These are phyloP conservation scores for Sciaenops ocellatus DNA, from an alignment of 2,797 vertebrate species.

Conservation along the genomic window DNA sequence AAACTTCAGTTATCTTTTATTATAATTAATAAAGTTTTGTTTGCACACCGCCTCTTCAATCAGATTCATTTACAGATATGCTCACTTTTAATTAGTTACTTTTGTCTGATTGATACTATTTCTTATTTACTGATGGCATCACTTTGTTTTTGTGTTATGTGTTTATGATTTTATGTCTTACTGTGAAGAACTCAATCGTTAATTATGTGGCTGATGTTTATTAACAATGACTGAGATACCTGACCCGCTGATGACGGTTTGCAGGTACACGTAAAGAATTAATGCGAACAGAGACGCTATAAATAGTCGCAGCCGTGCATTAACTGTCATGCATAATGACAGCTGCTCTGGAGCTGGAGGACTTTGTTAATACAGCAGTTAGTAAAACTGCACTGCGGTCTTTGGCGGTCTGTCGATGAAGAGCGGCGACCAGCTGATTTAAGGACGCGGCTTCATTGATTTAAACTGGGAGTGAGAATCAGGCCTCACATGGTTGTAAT, in stretches of 20 bases:
- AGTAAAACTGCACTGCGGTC: not conserved
- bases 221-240: not conserved
- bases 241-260: not conserved
- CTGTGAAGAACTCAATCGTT: not conserved
- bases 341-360: not conserved
- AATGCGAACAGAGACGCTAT: not conserved
- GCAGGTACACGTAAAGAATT: not conserved
- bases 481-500: not conserved
- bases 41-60: not conserved
- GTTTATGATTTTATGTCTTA: not conserved
- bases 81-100: not conserved
- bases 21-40: too few relatives aligned
- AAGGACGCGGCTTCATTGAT: not conserved
- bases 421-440: not conserved
- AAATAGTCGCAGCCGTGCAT: not conserved
- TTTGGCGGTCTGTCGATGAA: not conserved
- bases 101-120: not conserved
- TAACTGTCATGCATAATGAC: not conserved
- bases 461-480: not conserved
- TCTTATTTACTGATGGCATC: not conserved
- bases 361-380: not conserved
- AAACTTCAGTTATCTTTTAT: not conserved
- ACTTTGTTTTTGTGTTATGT: too few relatives aligned
- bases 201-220: not conserved
- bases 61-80: not conserved